Base-by-base conservation (phyloP, 1,140 invertebrate genomes). In the Drosophila sturtevanti region DNA sequence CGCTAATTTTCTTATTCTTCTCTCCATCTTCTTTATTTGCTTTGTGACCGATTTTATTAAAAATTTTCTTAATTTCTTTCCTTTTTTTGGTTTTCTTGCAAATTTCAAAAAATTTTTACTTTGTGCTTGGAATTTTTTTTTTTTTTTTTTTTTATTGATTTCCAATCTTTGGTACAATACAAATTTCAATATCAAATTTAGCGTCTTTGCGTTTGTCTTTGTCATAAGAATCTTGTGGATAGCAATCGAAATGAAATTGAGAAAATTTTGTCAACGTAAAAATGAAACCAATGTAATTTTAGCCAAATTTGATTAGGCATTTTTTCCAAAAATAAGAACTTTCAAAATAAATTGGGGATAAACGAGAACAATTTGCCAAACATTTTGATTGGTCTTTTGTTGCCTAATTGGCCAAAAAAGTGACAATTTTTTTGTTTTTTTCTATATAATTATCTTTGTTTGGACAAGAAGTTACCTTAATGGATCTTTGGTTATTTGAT, bases 271-370 rank as follows among this genome's bases (percentile, higher is more conserved):
- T 77, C 79, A 85, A 77, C 65, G 51, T 65, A 85, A 75, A 70
- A 52, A 54, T 85, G 81, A 85, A 85, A 85, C 81, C 81, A 85
- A 85, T 85, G 69, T 69, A 86, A 84, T 86, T 76, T 64, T 77
- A 82, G 81, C 77, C 81, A 85, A 77, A 80, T 87, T 77, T 77
- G 63, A 65, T 79, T 55, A 74, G 75, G 67, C 77, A 66, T 54
- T 60, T 48, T 56, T 72, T 21, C 48, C 58, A 77, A 48, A 48
- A 9, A 21, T 7, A 16, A 44, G 14, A 44, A 44, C 16, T 0
- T 10, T 1, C 9, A 48, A 48, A 2, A 21, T 3, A 48, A 21
- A 48, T 6, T 10, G 14, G 41, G 41, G 41, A 44, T 14, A 48
- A 48, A 48, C 41, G 4, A 48, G 41, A 48, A 44, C 6, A 44